These are phyloP conservation scores for Wasmannia auropunctata DNA, from an alignment of 1,140 invertebrate genomes.

Conservation along the genomic window DNA sequence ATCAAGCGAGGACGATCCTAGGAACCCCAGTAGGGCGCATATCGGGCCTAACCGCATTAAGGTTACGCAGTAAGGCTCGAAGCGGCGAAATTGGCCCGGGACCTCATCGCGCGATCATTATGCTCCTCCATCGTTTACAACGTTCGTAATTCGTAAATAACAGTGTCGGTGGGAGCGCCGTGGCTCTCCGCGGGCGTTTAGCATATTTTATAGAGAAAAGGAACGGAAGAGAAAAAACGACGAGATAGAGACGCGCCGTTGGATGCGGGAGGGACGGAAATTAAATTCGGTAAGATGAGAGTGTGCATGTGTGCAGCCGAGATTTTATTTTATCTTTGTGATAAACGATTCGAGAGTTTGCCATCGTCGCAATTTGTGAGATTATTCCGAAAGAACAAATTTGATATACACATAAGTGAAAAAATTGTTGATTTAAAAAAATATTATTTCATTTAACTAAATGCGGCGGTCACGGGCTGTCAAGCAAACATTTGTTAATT, in stretches of 20 bases:
- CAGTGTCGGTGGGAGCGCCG: slow-evolving; percentile 69
- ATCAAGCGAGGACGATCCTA: slow-evolving; percentile 40
- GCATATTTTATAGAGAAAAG: slow-evolving; percentile 77
- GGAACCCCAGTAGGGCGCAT: slow-evolving; percentile 43
- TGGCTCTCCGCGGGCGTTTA: slow-evolving; percentile 72
- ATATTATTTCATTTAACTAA: no score
- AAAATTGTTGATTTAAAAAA: no score
- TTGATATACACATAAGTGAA: no score
- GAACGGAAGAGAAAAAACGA: slow-evolving; percentile 1
- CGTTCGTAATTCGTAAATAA: slow-evolving; percentile 83
- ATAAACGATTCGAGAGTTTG: not conserved
- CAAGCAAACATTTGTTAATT: no score
- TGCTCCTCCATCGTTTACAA: slow-evolving; percentile 74
- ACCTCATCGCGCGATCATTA: slow-evolving; percentile 71
- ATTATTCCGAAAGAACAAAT: not conserved
- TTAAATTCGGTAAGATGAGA: slow-evolving; percentile 28
- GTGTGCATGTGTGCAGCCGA: not conserved
- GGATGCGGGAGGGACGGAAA: slow-evolving; percentile 43
- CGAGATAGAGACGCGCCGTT: slow-evolving; percentile 49
- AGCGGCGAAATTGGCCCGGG: slow-evolving; percentile 73
- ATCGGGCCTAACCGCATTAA: slow-evolving; percentile 23
- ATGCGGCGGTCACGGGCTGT: no score
- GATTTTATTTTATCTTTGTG: slow-evolving; percentile 7
- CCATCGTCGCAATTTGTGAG: not conserved
- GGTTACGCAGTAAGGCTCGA: slow-evolving; percentile 52